phyloP scores from a whole-genome alignment of 2,113 vertebrate species.

The Sinosuthora webbiana region DNA sequence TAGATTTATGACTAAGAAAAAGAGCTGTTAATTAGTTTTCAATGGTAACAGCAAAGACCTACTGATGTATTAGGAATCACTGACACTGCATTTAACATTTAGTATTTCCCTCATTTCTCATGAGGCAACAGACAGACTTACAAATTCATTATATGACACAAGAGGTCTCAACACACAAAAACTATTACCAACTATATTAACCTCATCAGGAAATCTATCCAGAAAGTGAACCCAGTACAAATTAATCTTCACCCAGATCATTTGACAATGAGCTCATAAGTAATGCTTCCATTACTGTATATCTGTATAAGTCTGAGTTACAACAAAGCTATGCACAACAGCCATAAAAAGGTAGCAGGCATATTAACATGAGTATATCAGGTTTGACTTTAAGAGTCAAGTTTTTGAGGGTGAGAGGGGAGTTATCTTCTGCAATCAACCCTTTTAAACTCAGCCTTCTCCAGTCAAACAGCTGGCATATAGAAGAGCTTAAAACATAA shows the following conservation, averaged over 20 bases:
- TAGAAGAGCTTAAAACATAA: not conserved
- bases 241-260: not conserved
- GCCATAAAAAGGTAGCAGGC: not conserved
- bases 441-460: not conserved
- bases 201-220: not conserved
- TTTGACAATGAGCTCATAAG: not conserved
- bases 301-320: not conserved
- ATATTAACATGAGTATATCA: not conserved
- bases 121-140: not conserved
- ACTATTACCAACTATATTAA: not conserved
- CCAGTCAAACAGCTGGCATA: not conserved
- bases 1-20: not conserved
- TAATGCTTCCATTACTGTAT: rapidly evolving
- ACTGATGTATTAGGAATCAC: not conserved
- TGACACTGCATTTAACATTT: not conserved
- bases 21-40: not conserved
- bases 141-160: not conserved
- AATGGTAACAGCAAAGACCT: not conserved
- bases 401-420: not conserved
- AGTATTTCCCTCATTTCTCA: not conserved
- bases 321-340: not conserved
- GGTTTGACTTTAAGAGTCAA: not conserved
- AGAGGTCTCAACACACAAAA: not conserved
- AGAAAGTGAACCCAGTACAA: not conserved
- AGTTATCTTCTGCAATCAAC: not conserved